Conservation (phyloP, 64 coral and sea anemone genomes). For the Pachyseris speciosa region DNA sequence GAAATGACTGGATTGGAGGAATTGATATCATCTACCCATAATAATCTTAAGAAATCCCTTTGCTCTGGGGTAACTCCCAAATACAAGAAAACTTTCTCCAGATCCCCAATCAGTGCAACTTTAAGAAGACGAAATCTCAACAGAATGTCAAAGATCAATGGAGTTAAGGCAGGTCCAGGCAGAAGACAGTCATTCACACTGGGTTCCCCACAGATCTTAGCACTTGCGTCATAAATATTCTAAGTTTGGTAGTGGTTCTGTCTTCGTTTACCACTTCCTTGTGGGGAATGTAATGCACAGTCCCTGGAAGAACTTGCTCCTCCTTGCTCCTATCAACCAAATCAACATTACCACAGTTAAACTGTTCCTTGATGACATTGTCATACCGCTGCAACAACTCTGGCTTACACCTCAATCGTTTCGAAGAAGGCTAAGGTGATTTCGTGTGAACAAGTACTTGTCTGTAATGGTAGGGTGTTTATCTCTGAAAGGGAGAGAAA, state of each 20-base stretch:
- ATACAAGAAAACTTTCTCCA: slow-evolving; percentile 48
- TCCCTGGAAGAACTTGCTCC: neutral
- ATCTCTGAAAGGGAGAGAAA: slow-evolving; percentile 47
- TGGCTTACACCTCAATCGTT: slow-evolving; percentile 9
- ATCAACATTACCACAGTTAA: slow-evolving; percentile 42
- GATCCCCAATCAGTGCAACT: slow-evolving; percentile 38
- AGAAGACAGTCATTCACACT: slow-evolving; percentile 40
- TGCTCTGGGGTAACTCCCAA: neutral
- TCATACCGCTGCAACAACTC: slow-evolving; percentile 37
- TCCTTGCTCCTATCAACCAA: neutral
- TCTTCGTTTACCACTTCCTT: slow-evolving; percentile 2
- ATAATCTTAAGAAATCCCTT: slow-evolving; percentile 8
- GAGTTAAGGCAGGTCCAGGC: neutral
- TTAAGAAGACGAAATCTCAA: slow-evolving; percentile 27
- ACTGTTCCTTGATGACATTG: slow-evolving; percentile 50
- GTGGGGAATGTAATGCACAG: slow-evolving; percentile 42
- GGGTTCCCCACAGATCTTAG: neutral
- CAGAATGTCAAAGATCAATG: slow-evolving; percentile 17
- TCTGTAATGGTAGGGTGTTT: slow-evolving; percentile 68
- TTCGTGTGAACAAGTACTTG: slow-evolving; percentile 2
- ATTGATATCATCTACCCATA: slow-evolving; percentile 30
- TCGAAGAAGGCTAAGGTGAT: slow-evolving; percentile 7
- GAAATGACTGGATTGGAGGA: neutral
- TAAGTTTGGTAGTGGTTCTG: slow-evolving; percentile 6
- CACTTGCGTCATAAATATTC: slow-evolving; percentile 21